Percentiles rank a stretch among this genome's conserved stretches.
Evolutionary conservation across 2,113 vertebrate genomes (phyloP).

Genomic region (Lophius piscatorius): DNA sequence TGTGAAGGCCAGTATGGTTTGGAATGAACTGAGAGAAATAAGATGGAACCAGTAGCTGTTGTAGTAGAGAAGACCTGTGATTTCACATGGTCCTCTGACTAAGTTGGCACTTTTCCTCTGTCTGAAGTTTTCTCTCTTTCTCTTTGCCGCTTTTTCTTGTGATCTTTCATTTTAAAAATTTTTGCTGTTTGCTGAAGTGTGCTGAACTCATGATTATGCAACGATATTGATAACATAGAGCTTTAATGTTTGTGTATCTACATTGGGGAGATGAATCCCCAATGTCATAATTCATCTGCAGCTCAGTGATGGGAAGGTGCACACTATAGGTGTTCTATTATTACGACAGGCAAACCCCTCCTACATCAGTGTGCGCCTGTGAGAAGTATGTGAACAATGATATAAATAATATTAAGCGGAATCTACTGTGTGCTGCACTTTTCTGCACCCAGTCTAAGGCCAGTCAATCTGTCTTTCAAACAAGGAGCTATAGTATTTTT

Average conservation of each 20-base stretch:
- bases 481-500: conserved; percentile 20
- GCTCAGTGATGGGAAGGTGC: neutral
- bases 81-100: conserved; percentile 10
- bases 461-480: conserved; percentile 43
- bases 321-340: neutral
- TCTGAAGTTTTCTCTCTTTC: neutral
- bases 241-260: conserved; percentile 23
- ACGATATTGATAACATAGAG: conserved; percentile 26
- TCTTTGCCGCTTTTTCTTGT: conserved; percentile 8
- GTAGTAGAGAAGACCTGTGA: neutral
- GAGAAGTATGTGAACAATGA: conserved; percentile 14
- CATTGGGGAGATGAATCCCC: conserved; percentile 18
- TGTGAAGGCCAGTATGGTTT: conserved; percentile 14
- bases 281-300: neutral
- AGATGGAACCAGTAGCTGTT: conserved; percentile 40
- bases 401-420: conserved; percentile 2
- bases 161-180: conserved; percentile 18
- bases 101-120: conserved; percentile 28
- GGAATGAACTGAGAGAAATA: conserved; percentile 1
- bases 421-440: conserved; percentile 36
- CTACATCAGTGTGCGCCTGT: conserved; percentile 24
- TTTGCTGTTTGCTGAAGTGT: conserved; percentile 37
- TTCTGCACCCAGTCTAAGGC: conserved; percentile 35
- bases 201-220: neutral
- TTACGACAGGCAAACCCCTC: neutral